Evolutionary conservation across 2,888 invertebrate genomes (phyloP), one percentile per base, ranked within the genome.

Genomic region (Encarsia formosa): DNA sequence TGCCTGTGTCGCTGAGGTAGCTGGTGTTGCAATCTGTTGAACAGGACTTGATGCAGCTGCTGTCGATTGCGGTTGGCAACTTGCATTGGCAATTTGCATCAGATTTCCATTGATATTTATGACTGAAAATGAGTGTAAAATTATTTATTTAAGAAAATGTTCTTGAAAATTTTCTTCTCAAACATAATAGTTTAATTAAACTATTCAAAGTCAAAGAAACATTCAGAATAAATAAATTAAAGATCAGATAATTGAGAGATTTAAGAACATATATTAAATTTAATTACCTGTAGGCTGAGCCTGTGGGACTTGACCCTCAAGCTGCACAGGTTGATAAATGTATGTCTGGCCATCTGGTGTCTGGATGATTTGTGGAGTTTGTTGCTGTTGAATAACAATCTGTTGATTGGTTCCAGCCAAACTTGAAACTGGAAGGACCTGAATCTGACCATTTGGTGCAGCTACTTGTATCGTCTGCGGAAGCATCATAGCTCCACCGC

Each of bases 311-410:
- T 76, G 75, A 31, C 78, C 77, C 56, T 83, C 81, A 16, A 84
- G 69, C 38, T 81, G 75, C 26, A 84, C 79, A 0, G 91, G 90
- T 70, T 95, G 94, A 71, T 92, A 92, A 49, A 93, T 83, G 63
- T 90, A 88, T 0, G 94, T 92, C 75, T 95, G 95, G 1, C 96
- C 96, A 74, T 94, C 94, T 0, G 91, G 82, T 0, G 93, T 88
- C 72, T 94, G 95, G 29, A 95, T 85, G 35, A 95, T 78, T 73
- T 94, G 94, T 32, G 90, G 83, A 53, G 81, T 83, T 61, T 81
- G 82, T 5, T 82, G 80, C 47, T 82, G 81, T 60, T 83, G 83
- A 38, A 83, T 77, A 23, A 83, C 76, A 43, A 83, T 79, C 66
- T 82, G 81, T 24, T 80, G 79, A 15, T 78, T 79, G 4, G 76